Evolutionary conservation across 1,140 invertebrate genomes (phyloP).

Genomic region (Caligus rogercresseyi): DNA sequence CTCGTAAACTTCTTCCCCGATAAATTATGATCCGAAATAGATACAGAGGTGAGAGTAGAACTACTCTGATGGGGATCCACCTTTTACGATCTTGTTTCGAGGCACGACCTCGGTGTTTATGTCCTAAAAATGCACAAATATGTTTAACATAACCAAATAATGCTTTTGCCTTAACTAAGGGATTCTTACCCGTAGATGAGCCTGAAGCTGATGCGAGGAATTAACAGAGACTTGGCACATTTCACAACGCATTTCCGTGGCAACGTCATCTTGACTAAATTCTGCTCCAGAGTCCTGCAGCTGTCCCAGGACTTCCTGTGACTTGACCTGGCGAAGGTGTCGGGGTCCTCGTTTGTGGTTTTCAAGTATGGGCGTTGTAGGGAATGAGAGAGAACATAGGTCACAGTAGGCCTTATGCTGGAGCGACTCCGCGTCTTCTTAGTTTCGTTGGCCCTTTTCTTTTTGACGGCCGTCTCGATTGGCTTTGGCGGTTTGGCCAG

Average conservation of each 20-base stretch:
- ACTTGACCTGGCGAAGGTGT: neutral
- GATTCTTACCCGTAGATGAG: constrained; percentile 9
- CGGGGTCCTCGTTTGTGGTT: neutral
- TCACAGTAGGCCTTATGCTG: neutral
- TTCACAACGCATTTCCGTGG: constrained; percentile 12
- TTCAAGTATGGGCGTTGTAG: neutral
- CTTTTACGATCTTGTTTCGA: neutral
- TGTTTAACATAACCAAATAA: too few relatives aligned
- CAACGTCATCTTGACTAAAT: constrained; percentile 1
- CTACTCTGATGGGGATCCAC: neutral
- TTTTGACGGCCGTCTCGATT: neutral
- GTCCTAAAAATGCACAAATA: neutral
- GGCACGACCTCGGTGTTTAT: neutral
- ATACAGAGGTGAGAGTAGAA: neutral
- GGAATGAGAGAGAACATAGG: neutral
- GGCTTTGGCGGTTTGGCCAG: neutral
- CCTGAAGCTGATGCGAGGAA: constrained; percentile 13
- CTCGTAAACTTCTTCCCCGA: neutral
- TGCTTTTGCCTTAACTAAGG: too few relatives aligned
- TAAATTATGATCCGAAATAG: neutral
- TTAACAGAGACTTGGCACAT: constrained; percentile 14
- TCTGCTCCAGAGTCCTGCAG: neutral
- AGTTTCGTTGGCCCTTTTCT: neutral
- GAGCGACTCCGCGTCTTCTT: too few relatives aligned
- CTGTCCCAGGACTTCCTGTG: neutral